Evolutionary conservation across 1,140 invertebrate species (phyloP), one percentile per base, ranked within the genome.

Genomic region (Asobara japonica): DNA sequence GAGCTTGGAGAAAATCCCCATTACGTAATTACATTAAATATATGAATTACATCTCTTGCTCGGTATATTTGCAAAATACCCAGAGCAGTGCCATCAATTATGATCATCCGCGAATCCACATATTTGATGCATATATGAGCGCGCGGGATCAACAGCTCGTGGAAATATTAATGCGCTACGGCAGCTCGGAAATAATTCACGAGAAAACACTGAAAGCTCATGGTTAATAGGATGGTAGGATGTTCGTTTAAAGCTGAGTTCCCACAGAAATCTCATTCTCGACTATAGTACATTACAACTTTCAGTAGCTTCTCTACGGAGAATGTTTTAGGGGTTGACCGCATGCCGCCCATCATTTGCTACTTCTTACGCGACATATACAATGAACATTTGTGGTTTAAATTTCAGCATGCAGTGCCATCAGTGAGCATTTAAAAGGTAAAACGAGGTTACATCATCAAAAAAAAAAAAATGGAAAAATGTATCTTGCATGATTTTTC

Each of bases 101-200:
- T 27, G 2, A 56, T 56, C 51, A 56, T 18, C 22, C 22, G 8
- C 4, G 4, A 56, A 56, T 56, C 6, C 18, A 5, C 22, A 25
- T 20, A 56, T 56, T 56, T 3, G 22, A 56, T 56, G 41, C 51
- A 18, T 22, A 18, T 56, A 22, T 27, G 51, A 56, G 51, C 11
- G 2, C 22, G 25, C 22, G 6, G 51, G 18, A 56, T 56, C 51
- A 56, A 27, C 51, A 56, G 51, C 22, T 56, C 22, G 11, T 22
- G 51, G 51, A 56, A 56, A 56, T 56, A 56, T 56, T 56, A 56
- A 56, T 56, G 51, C 22, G 22, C 11, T 27, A 56, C 51, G 51
- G 51, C 8, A 56, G 51, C 18, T 27, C 25, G 51, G 11, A 2
- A 56, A 56, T 56, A 56, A 56, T 56, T 56, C 51, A 56, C 22